A percentile compares a stretch with the other conserved stretches of the same genome.
These are phyloP conservation scores for Pipistrellus pygmaeus DNA, from an alignment of 2,797 vertebrate genomes.

Conservation along the genomic window DNA sequence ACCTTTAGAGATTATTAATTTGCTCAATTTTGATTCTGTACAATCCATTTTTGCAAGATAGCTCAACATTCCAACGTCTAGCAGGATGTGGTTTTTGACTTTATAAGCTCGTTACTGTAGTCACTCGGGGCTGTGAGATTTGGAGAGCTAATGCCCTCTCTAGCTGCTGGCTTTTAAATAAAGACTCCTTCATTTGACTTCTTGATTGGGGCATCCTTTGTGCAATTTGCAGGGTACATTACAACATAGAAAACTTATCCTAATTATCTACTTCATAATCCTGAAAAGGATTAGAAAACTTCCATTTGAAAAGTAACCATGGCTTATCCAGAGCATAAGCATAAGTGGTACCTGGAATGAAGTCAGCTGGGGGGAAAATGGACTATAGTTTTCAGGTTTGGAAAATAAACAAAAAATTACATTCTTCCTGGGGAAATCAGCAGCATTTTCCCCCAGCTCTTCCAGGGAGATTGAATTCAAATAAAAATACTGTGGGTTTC, in stretches of 20 bases:
- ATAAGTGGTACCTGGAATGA: background rate
- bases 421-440: conserved; percentile 1
- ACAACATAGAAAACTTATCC: background rate
- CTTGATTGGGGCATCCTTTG: too few relatives aligned
- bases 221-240: too few relatives aligned
- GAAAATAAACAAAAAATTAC: conserved; percentile 24
- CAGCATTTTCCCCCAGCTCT: background rate
- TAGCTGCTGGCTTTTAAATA: too few relatives aligned
- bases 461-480: conserved; percentile 1
- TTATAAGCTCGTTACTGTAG: too few relatives aligned
- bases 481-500: conserved; percentile 69
- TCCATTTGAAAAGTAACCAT: conserved; percentile 32
- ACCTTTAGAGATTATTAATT: too few relatives aligned
- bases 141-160: too few relatives aligned
- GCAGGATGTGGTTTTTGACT: too few relatives aligned
- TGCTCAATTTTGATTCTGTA: too few relatives aligned
- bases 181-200: too few relatives aligned
- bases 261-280: background rate
- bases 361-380: background rate
- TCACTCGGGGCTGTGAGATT: too few relatives aligned
- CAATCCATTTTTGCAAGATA: too few relatives aligned
- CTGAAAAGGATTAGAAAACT: background rate
- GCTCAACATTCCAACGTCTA: too few relatives aligned
- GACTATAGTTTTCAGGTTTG: background rate
- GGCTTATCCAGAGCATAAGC: background rate